phyloP scores from a whole-genome alignment of 2,797 vertebrate genomes.

The Chaenodraco wilsoni region DNA sequence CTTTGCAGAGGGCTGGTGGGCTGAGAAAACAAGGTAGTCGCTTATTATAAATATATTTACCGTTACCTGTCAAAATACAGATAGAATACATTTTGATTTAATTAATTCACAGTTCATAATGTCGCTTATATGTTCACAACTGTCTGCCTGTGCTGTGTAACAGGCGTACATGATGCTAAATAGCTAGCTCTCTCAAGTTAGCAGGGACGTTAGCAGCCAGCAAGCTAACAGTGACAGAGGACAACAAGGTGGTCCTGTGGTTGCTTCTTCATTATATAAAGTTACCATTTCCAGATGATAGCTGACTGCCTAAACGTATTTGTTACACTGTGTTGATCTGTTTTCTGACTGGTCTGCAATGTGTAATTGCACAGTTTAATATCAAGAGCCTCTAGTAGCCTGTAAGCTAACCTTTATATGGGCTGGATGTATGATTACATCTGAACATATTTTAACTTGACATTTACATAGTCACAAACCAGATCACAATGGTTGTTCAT shows the following conservation, averaged over 20 bases:
- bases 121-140: too few species aligned
- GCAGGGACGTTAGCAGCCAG: constrained; percentile 20
- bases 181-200: constrained; percentile 41
- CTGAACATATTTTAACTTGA: background rate
- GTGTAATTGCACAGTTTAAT: background rate
- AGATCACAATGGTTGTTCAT: background rate
- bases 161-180: constrained; percentile 15
- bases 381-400: background rate
- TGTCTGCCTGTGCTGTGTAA: too few species aligned
- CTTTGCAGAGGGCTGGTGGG: constrained; percentile 35
- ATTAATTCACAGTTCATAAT: background rate
- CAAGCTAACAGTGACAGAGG: constrained; percentile 39
- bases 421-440: background rate
- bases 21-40: constrained; percentile 60
- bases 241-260: background rate
- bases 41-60: background rate
- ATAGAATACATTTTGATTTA: rapidly evolving
- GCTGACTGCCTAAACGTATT: background rate
- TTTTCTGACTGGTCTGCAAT: background rate
- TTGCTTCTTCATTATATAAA: background rate
- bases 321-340: too few species aligned
- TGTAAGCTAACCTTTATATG: background rate
- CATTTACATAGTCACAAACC: background rate
- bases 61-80: background rate
- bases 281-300: background rate